A percentile compares a stretch with the other conserved stretches of the same genome.
Conservation (phyloP, 2,888 invertebrate species). For the Calameuta pallipes region DNA sequence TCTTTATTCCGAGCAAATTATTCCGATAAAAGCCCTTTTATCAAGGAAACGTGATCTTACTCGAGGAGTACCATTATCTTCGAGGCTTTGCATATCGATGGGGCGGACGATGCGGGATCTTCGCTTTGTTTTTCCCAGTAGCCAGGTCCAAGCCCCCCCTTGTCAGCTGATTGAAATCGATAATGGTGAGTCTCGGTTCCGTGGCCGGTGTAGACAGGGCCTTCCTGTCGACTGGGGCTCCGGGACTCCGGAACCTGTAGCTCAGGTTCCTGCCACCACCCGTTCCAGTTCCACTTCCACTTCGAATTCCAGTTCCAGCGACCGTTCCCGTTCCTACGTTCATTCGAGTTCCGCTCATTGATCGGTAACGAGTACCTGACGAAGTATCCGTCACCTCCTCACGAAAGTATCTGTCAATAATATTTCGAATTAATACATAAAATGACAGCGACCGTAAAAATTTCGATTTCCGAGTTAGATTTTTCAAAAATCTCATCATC, state of each 20-base stretch:
- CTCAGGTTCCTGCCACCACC: slow-evolving; percentile 52
- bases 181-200: slow-evolving; percentile 77
- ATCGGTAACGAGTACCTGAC: slow-evolving; percentile 51
- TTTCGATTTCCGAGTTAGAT: neutral
- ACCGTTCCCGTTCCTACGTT: slow-evolving; percentile 34
- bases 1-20: neutral
- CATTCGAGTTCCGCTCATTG: slow-evolving; percentile 59
- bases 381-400: slow-evolving; percentile 46
- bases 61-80: slow-evolving; percentile 27
- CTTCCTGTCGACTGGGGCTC: slow-evolving; percentile 49
- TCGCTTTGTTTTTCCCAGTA: slow-evolving; percentile 51
- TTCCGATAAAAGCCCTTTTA: neutral
- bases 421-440: neutral
- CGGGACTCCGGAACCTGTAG: slow-evolving; percentile 58
- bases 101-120: slow-evolving; percentile 36
- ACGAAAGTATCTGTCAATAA: slow-evolving; percentile 51
- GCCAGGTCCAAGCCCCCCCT: slow-evolving; percentile 71
- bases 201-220: slow-evolving; percentile 66
- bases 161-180: slow-evolving; percentile 79
- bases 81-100: slow-evolving; percentile 24
- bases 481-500: neutral
- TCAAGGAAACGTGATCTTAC: neutral
- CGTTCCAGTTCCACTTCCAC: slow-evolving; percentile 27
- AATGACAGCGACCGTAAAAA: neutral
- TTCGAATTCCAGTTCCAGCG: slow-evolving; percentile 20